Base-by-base conservation (phyloP, 2,113 vertebrate species). In the Mohoua ochrocephala region DNA sequence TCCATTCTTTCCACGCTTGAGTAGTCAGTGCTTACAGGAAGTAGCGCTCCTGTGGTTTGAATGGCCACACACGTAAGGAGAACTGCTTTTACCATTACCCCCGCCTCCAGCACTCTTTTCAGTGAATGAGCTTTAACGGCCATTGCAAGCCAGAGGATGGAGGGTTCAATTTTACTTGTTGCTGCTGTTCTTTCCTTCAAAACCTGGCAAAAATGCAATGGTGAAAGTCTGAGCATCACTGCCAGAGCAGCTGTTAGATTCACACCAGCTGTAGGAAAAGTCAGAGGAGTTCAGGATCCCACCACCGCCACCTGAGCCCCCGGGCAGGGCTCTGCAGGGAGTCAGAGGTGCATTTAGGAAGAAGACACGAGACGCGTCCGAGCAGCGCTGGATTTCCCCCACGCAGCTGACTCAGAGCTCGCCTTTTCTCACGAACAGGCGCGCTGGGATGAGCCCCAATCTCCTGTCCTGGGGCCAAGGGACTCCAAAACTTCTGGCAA, bases 371-470 rank as follows among this genome's bases (percentile, higher is more conserved):
- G 33, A 28, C 2, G 3, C 5, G 16, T 6, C 37, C 10, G 31
- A 35, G 37, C 68, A 77, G 60, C 4, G 5, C 60, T 10, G 73
- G 54, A 18, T 33, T 89, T 81, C 60, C 84, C 69, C 81, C 69
- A 4, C 21, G 15, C 27, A 1, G 49, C 45, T 65, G 81, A 81
- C 54, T 56, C 90, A 68, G 20, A 64, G 44, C 15, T 44, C 6
- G 1, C 11, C 12, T 20, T 23, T 83, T 20, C 53, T 49, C 39
- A 19, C 0, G 3, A 59, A 67, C 15, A 3, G 33, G 6, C 6
- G 0, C 13, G 8, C 28, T 1, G 20, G 3, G 12, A 6, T 23
- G 1, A 56, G 8, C n/a, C 24, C 16, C 12, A 4, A 2, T 1
- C 49, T 27, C 3, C 76, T 2, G 23, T 6, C 41, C 64, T 5